Conservation (phyloP, 2,888 invertebrate species). For the Chydorus sphaericus region DNA sequence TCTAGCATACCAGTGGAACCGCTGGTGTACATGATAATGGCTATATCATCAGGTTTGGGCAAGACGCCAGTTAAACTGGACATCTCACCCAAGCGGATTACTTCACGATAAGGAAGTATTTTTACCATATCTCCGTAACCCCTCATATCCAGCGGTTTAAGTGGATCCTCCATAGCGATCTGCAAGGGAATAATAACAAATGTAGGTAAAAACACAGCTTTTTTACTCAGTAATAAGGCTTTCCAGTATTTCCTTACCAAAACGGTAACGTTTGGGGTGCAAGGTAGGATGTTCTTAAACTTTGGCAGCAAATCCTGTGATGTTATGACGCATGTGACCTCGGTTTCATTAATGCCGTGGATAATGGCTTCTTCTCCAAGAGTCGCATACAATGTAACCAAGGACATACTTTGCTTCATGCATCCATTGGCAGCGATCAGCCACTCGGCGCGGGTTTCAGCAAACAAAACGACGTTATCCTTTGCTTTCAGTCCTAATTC, state of each 20-base stretch:
- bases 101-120: constrained; percentile 57
- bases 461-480: constrained; percentile 78
- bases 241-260: not conserved
- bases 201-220: not conserved
- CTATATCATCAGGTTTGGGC: constrained; percentile 60
- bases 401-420: constrained; percentile 78
- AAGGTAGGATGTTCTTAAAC: constrained; percentile 57
- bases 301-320: constrained; percentile 82
- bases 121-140: constrained; percentile 60
- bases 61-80: constrained; percentile 37
- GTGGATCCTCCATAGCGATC: constrained; percentile 74
- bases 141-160: constrained; percentile 48
- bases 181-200: not conserved
- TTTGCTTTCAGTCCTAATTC: constrained; percentile 57
- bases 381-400: constrained; percentile 94
- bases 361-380: constrained; percentile 91
- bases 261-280: constrained; percentile 56
- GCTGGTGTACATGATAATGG: constrained; percentile 98
- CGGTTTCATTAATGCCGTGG: constrained; percentile 93
- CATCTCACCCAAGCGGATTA: constrained; percentile 40
- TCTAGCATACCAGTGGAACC: constrained; percentile 94
- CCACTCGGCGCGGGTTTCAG: constrained; percentile 97
- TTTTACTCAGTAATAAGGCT: not conserved
- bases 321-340: constrained; percentile 83
- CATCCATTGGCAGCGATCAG: constrained; percentile 90